Evolutionary conservation across 2,888 invertebrate species (phyloP), one percentile per base, ranked within the genome.

Genomic region (Gasteruption jaculator): DNA sequence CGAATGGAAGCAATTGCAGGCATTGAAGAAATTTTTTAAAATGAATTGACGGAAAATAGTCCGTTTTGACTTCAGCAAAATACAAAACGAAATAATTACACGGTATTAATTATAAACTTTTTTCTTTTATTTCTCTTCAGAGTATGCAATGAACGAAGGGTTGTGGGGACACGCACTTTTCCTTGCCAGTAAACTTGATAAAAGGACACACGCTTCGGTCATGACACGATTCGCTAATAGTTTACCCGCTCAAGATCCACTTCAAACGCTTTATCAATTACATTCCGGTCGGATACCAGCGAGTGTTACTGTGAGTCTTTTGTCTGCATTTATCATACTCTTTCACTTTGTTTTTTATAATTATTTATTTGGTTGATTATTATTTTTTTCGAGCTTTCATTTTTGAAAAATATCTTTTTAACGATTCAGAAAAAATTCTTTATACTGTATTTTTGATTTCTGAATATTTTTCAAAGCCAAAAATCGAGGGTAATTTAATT

Each of bases 141-240:
- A 95, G 71, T 92, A 86, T 82, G 94, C 95, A 25, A 88, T 94
- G 81, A 82, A 81, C 54, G 79, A 84, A 65, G 81, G 83, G 53
- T 77, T 93, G 47, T 96, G 96, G 96, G 94, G 92, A 1, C 95
- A 96, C 74, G 95, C 95, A 41, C 76, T 95, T 60, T 87, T 89
- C 71, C 76, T 96, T 65, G 87, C 93, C 38, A 85, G 85, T 49
- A 90, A 90, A 76, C 78, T 88, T 74, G 91, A 88, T 71, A 82
- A 85, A 52, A 81, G 91, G 53, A 84, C 86, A 8, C 86, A 94
- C 61, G 89, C 87, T 2, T 83, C 81, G 54, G 91, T 92, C 8
- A 82, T 88, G 79, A 85, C 88, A 63, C 84, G 93, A 63, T 95
- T 94, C 74, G 85, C 92, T 39, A 86, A 85, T 65, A 83, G 90